These are phyloP conservation scores for Drosophila pruinosa DNA, from an alignment of 1,140 invertebrate species.

Conservation along the genomic window DNA sequence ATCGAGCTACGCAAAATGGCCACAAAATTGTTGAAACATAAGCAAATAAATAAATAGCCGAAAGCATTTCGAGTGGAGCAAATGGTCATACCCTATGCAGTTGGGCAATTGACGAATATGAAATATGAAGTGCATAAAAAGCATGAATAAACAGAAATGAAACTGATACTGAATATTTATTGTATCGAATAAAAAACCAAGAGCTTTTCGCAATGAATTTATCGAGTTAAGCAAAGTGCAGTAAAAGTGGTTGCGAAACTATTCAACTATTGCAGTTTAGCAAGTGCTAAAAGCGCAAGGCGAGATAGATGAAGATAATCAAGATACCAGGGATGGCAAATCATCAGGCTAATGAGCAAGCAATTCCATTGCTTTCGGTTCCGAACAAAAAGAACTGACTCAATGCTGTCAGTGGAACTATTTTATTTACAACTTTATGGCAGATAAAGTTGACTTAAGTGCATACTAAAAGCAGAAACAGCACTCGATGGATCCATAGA, in stretches of 20 bases:
- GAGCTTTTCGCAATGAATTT: background rate
- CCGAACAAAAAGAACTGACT: no score
- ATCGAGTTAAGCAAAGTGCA: background rate
- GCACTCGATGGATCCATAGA: background rate
- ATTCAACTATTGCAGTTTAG: no score
- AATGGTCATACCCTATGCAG: background rate
- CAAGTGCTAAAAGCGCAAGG: no score
- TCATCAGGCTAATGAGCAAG: background rate
- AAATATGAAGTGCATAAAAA: background rate
- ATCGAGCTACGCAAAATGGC: background rate
- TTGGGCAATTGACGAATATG: background rate
- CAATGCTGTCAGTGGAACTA: background rate
- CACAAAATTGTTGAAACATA: conserved; percentile 13
- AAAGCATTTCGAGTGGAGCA: background rate
- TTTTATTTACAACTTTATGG: background rate
- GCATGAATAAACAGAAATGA: background rate
- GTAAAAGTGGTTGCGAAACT: background rate
- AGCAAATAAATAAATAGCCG: conserved; percentile 4
- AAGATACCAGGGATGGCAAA: background rate
- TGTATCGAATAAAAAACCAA: background rate
- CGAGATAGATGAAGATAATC: background rate
- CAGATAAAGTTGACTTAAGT: background rate
- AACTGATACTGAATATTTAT: background rate
- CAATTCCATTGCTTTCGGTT: no score
- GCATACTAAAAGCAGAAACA: background rate